Evolutionary conservation across 2,113 vertebrate species (phyloP), one percentile per base, ranked within the genome.

Genomic region (Trinectes maculatus): DNA sequence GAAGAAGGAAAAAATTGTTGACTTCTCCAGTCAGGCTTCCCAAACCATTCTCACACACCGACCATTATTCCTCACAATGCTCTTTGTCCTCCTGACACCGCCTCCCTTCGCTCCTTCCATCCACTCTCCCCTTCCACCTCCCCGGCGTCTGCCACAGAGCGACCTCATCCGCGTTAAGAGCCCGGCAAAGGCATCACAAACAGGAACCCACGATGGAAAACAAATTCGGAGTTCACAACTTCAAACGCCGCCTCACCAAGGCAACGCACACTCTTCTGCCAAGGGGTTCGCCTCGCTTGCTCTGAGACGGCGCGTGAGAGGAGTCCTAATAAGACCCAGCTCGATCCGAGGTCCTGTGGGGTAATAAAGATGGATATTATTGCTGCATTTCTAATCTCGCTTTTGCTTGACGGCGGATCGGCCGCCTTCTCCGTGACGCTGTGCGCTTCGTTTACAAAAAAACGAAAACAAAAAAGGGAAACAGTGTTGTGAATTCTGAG

Each of bases 191-290:
- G 60, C 67, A 64, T 73, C 73, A 68, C 71, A 59, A 78, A 61
- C 75, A 77, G 70, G 59, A 84, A 57, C 43, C 46, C 39, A 10
- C 51, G 52, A 76, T 25, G 34, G 58, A 75, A 83, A 79, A 75
- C 65, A 68, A 87, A 86, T 79, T 73, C 78, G 60, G 62, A 70
- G 66, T 77, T 69, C 63, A 55, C 36, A 36, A 70, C 79, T 81
- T 89, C 79, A 85, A 87, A 80, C 64, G 36, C 22, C 46, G 69
- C 65, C 9, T 79, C 77, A 75, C 79, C 82, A 80, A 77, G 75
- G 48, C 78, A 82, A 80, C 79, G 49, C 9, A 51, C 25, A 2
- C 71, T 71, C 64, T 7, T 51, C 47, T 78, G n/a, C 73, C 78
- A 80, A 75, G 66, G n/a, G 70, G 46, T 73, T 73, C 40, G 68